phyloP scores from a whole-genome alignment of 2,888 invertebrate genomes.

The Watsonalla binaria region DNA sequence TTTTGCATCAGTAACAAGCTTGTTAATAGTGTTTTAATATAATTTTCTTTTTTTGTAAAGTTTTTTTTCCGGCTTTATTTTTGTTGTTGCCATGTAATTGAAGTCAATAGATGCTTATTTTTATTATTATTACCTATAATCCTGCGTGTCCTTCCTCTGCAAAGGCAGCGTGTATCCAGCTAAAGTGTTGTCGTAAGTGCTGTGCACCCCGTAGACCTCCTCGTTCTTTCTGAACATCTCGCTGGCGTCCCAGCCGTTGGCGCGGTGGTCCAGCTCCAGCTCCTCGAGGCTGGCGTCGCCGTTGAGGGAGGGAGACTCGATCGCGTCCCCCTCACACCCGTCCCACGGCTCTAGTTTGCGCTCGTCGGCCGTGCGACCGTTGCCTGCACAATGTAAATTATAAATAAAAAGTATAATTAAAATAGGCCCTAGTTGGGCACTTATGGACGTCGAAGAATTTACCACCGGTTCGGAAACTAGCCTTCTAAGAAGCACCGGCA shows the following conservation, averaged over 20 bases:
- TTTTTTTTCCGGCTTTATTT: too few relatives aligned
- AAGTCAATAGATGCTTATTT: too few relatives aligned
- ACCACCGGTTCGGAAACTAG: too few relatives aligned
- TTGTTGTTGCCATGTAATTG: too few relatives aligned
- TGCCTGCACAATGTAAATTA: constrained; percentile 44
- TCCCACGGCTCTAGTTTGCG: constrained; percentile 96
- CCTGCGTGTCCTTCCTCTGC: constrained; percentile 91
- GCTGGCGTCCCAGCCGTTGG: constrained; percentile 97
- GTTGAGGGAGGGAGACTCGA: constrained; percentile 73
- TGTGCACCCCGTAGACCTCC: constrained; percentile 92
- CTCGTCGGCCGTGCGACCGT: constrained; percentile 76
- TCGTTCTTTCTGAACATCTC: constrained; percentile 98
- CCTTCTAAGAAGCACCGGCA: too few relatives aligned
- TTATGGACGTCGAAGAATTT: too few relatives aligned
- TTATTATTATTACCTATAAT: too few relatives aligned
- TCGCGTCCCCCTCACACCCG: constrained; percentile 73
- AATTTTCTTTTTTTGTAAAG: too few relatives aligned
- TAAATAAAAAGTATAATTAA: too few relatives aligned
- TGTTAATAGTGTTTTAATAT: too few relatives aligned
- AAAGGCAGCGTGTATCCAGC: constrained; percentile 95
- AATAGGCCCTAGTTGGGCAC: too few relatives aligned
- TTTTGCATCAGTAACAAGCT: too few relatives aligned
- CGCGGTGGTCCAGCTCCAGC: constrained; percentile 84
- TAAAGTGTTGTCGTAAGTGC: constrained; percentile 94
- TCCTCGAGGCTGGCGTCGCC: constrained; percentile 82